These are phyloP conservation scores for Drosophila truncata DNA, from an alignment of 1,140 invertebrate genomes.

Conservation along the genomic window DNA sequence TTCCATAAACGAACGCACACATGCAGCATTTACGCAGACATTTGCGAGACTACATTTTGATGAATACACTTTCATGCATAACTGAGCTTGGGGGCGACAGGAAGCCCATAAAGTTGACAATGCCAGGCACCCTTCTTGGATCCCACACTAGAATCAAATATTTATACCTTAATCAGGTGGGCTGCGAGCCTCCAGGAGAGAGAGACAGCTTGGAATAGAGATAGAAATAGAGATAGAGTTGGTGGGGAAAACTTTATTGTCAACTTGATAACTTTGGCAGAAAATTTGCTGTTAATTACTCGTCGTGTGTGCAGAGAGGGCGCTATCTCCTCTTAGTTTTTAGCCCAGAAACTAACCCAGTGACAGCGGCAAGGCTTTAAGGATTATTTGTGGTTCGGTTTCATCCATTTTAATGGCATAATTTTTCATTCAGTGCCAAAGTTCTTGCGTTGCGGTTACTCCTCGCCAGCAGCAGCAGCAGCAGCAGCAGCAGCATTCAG, in stretches of 20 bases:
- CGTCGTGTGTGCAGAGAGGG: slow-evolving; percentile 44
- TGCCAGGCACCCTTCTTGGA: slow-evolving; percentile 40
- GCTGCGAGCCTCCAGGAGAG: slow-evolving; percentile 22
- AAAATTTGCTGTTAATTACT: slow-evolving; percentile 78
- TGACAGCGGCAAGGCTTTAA: slow-evolving; percentile 34
- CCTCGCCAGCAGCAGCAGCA: background rate
- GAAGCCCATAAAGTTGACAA: slow-evolving; percentile 79
- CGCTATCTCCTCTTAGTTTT: background rate
- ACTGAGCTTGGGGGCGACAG: slow-evolving; percentile 34
- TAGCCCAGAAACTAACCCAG: slow-evolving; percentile 18
- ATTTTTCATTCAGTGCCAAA: slow-evolving; percentile 68
- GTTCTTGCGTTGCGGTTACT: slow-evolving; percentile 19
- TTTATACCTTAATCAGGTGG: slow-evolving; percentile 74
- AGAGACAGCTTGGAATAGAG: background rate
- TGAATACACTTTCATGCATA: slow-evolving; percentile 60
- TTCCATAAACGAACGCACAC: slow-evolving; percentile 14
- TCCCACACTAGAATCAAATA: slow-evolving; percentile 70
- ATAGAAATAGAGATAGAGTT: slow-evolving; percentile 5
- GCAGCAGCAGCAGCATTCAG: too few species aligned
- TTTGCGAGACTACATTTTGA: slow-evolving; percentile 62
- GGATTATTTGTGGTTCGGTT: slow-evolving; percentile 44
- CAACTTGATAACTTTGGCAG: slow-evolving; percentile 67
- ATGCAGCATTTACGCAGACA: slow-evolving; percentile 38
- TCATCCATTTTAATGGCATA: slow-evolving; percentile 63
- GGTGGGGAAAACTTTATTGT: slow-evolving; percentile 61